These are phyloP conservation scores for Eilema griseolum DNA, from an alignment of 2,888 invertebrate species.

Conservation along the genomic window DNA sequence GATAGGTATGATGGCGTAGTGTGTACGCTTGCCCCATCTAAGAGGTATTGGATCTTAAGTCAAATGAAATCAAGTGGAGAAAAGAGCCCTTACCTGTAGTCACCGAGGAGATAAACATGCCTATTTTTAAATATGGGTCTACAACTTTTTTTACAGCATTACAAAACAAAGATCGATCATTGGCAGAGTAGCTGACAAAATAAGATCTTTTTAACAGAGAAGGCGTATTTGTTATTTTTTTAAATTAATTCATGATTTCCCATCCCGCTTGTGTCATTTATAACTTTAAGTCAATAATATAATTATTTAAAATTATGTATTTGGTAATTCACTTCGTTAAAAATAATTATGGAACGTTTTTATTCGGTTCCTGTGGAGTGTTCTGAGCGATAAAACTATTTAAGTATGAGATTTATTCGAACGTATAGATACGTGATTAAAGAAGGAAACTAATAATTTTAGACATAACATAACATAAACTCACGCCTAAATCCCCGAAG, in stretches of 20 bases:
- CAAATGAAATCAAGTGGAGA: too few relatives aligned
- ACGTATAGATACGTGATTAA: neutral
- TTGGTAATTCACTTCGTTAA: conserved; percentile 1
- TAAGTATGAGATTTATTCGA: neutral
- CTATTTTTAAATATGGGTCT: too few relatives aligned
- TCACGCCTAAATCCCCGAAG: too few relatives aligned
- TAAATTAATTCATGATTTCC: neutral
- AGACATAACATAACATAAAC: too few relatives aligned
- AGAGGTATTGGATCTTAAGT: too few relatives aligned
- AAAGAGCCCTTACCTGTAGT: neutral
- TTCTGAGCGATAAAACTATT: neutral
- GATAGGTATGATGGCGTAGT: too few relatives aligned
- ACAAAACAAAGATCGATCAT: neutral
- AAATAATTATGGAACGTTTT: neutral
- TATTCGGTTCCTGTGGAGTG: neutral
- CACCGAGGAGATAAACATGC: too few relatives aligned
- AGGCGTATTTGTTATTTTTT: neutral
- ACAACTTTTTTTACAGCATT: neutral
- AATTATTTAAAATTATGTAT: neutral
- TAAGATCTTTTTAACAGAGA: neutral
- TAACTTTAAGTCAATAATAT: neutral
- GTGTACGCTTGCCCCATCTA: too few relatives aligned
- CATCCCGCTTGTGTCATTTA: neutral
- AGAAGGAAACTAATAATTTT: neutral
- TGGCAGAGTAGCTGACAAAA: neutral